Evolutionary conservation across 2,113 vertebrate species (phyloP), one percentile per base, ranked within the genome.

Genomic region (Tricholaema leucomelas): DNA sequence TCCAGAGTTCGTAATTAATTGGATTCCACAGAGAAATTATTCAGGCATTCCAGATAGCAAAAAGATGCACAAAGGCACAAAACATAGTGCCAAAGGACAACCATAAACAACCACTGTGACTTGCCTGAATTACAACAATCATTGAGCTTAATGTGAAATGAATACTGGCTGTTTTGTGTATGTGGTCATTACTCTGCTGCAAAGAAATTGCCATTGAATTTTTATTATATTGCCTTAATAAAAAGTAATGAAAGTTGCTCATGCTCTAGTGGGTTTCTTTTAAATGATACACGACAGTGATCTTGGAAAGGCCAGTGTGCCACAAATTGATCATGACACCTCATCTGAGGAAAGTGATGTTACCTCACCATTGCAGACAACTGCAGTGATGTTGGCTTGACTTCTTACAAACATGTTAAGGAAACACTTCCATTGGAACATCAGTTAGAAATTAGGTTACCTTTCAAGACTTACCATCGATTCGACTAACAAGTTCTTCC

Each of bases 401-500:
- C 65, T 82, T 36, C 48, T 31, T 14, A 21, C 48, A 65, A 83
- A 70, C 11, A 8, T 79, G 74, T 77, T 58, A 95, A 75, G 10
- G 8, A 65, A 85, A 78, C 17, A 19, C 24, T 85, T 74, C 30
- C 40, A 77, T 6, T 33, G 30, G 77, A 91, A 64, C 50, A 64
- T 6, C 59, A 73, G 36, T 56, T 42, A 73, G 81, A 85, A 91
- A 74, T 87, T 5, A 77, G 12, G n/a, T 67, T 59, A 60, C 74
- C 64, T 76, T 81, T 90, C 77, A 87, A 81, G 58, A 96, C 99
- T 98, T 94, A 99, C 99, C 99, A 82, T 99, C 99, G 11, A 99
- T 99, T 72, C 99, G 98, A 97, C 99, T 98, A 97, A 99, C 98
- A 48, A 99, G 98, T 78, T 99, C 99, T 83, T 99, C 98, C 93